Evolutionary conservation across 1,140 invertebrate species (phyloP).

Genomic region (Lasioglossum albipes): DNA sequence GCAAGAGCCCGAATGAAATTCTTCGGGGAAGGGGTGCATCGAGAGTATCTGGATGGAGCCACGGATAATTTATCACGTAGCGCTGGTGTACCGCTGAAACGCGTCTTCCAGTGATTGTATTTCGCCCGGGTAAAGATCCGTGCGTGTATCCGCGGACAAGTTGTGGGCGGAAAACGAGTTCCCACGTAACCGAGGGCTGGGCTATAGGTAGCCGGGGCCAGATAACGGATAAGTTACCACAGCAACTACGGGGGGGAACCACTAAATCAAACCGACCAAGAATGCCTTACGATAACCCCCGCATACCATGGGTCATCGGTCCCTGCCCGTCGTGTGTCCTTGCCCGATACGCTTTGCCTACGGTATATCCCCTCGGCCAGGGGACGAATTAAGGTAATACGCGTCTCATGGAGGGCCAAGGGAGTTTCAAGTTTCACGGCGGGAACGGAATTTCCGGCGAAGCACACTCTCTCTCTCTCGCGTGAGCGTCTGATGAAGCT

Average conservation of each 20-base stretch:
- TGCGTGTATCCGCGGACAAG: no score
- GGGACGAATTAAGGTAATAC: constrained; percentile 22
- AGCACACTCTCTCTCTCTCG: no score
- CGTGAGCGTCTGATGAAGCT: not conserved
- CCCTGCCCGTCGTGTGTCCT: not conserved
- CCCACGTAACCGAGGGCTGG: not conserved
- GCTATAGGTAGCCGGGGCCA: not conserved
- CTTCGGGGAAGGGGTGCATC: no score
- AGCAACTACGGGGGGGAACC: constrained; percentile 14
- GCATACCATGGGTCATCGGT: constrained; percentile 32
- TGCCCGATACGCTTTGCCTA: not conserved
- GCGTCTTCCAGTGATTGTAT: no score
- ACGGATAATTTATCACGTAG: no score
- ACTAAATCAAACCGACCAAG: constrained; percentile 37
- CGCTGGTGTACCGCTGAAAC: no score
- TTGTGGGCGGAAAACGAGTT: constrained; percentile 6
- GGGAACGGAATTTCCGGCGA: constrained; percentile 11
- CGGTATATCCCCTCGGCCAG: constrained; percentile 7
- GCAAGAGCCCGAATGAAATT: no score
- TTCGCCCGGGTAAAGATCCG: no score
- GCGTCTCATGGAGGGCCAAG: not conserved
- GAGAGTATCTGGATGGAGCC: no score
- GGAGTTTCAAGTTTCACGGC: constrained; percentile 10
- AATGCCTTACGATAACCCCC: constrained; percentile 38
- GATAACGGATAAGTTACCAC: constrained; percentile 31